These are phyloP conservation scores for Oscheius sp. DNA, from an alignment of 2,888 invertebrate species.

Conservation along the genomic window DNA sequence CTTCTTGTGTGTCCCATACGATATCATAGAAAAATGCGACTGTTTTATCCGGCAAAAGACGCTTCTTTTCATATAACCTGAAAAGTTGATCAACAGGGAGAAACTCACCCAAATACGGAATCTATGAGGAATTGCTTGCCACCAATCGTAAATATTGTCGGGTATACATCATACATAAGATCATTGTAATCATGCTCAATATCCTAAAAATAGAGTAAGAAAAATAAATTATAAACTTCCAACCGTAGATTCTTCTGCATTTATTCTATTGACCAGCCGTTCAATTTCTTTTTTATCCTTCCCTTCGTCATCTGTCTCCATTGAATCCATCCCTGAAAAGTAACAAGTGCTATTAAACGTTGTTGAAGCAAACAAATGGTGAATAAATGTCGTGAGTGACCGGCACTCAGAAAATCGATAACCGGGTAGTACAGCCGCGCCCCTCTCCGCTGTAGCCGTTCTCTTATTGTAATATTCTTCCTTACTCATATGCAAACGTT, in stretches of 20 bases:
- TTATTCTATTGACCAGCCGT: no score
- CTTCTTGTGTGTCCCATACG: no score
- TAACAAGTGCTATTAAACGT: not conserved
- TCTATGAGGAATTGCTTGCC: not conserved
- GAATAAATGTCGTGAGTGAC: conserved; percentile 9
- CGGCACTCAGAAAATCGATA: conserved; percentile 14
- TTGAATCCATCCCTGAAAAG: not conserved
- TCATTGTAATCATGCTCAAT: not conserved
- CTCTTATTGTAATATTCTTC: not conserved
- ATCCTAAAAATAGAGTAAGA: not conserved
- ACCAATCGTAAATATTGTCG: no score
- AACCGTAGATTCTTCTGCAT: no score
- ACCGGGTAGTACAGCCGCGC: not conserved
- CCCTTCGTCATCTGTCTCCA: conserved; percentile 2
- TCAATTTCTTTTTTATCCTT: not conserved
- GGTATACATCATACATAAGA: not conserved
- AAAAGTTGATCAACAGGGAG: not conserved
- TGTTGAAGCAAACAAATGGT: conserved; percentile 3
- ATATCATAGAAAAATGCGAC: no score
- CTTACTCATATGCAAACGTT: no score
- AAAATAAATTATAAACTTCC: no score
- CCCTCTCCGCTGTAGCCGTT: not conserved
- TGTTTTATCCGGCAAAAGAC: no score
- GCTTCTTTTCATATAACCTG: not conserved
- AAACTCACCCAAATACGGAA: not conserved